Conservation (phyloP, 1,140 invertebrate genomes). For the Theocolax elegans region DNA sequence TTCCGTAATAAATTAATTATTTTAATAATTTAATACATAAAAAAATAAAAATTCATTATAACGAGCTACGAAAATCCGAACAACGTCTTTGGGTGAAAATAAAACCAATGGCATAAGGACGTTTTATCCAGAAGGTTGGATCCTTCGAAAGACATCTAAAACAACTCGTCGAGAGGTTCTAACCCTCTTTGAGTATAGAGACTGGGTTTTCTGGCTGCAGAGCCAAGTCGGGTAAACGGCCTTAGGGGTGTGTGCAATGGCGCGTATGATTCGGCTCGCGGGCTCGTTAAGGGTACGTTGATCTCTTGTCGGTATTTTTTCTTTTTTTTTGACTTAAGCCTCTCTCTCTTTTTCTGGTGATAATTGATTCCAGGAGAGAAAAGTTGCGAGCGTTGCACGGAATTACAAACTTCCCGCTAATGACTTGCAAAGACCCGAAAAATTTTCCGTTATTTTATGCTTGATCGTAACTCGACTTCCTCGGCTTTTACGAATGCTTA, state of each 20-base stretch:
- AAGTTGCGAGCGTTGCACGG: background rate
- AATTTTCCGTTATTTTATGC: background rate
- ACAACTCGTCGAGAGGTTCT: too few species aligned
- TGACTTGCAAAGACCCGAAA: background rate
- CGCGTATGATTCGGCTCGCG: background rate
- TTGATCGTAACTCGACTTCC: background rate
- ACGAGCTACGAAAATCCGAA: too few species aligned
- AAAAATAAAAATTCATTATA: too few species aligned
- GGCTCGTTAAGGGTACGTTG: background rate
- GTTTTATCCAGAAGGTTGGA: too few species aligned
- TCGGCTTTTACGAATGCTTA: background rate
- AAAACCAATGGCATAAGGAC: too few species aligned
- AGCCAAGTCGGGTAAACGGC: background rate
- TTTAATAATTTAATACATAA: too few species aligned
- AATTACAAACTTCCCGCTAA: slow-evolving; percentile 1
- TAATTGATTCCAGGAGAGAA: slow-evolving; percentile 1
- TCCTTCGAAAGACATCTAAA: too few species aligned
- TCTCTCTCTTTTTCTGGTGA: background rate
- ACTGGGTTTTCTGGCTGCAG: background rate
- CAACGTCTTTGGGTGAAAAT: too few species aligned
- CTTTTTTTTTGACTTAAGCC: too few species aligned
- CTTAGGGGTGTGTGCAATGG: background rate
- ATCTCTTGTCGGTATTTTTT: too few species aligned
- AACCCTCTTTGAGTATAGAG: too few species aligned
- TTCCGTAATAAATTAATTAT: too few species aligned